These are phyloP conservation scores for Caenorhabditis sp. DNA, from an alignment of 2,888 invertebrate species.

Conservation along the genomic window DNA sequence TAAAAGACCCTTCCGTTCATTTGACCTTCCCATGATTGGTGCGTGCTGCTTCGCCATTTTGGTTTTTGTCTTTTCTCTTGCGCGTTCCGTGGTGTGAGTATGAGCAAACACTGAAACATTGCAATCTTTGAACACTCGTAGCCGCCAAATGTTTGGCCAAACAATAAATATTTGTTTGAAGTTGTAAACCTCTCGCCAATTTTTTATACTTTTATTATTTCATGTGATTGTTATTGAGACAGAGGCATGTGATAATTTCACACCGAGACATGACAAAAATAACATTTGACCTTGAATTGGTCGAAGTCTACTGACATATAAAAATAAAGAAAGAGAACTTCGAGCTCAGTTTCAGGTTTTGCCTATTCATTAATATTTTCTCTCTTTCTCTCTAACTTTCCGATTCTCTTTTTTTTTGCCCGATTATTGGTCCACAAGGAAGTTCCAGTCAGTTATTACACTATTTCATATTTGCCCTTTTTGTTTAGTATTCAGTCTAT, in stretches of 20 bases:
- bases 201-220: neutral
- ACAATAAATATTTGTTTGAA: constrained; percentile 12
- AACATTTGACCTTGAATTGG: neutral
- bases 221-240: neutral
- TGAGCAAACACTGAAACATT: neutral
- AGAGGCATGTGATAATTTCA: neutral
- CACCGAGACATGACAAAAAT: neutral
- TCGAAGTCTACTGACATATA: neutral
- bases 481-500: neutral
- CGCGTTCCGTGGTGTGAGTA: too few relatives aligned
- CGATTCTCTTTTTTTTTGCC: neutral
- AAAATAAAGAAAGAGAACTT: neutral
- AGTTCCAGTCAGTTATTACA: neutral
- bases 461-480: neutral
- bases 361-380: too few relatives aligned
- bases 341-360: too few relatives aligned
- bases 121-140: neutral
- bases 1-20: neutral
- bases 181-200: neutral
- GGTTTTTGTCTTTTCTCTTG: too few relatives aligned
- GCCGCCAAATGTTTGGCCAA: neutral
- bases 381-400: too few relatives aligned
- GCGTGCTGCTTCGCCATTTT: constrained; percentile 9
- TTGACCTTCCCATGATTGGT: constrained; percentile 4
- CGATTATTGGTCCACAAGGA: neutral